Evolutionary conservation across 2,797 vertebrate species (phyloP).

Genomic region (Cossypha dichroa): DNA sequence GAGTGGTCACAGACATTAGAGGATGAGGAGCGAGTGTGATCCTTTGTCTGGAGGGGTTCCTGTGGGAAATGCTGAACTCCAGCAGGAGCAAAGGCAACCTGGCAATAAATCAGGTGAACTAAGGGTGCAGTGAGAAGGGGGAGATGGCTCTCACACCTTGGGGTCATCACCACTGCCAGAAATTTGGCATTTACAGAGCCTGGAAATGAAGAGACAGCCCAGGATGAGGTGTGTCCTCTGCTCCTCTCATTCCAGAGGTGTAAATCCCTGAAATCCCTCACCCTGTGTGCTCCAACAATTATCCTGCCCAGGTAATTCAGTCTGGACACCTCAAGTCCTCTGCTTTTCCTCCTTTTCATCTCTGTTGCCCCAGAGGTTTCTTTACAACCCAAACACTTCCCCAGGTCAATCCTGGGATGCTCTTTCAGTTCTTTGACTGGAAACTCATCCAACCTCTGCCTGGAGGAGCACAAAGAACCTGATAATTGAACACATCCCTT

Average conservation of each 20-base stretch:
- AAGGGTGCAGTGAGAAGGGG: accelerated
- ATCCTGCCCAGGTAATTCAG: background rate
- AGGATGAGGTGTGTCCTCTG: background rate
- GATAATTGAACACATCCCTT: background rate
- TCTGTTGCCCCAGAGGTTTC: background rate
- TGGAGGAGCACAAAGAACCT: background rate
- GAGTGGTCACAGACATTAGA: background rate
- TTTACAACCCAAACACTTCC: background rate
- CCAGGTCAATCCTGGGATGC: background rate
- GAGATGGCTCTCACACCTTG: background rate
- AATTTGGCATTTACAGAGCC: background rate
- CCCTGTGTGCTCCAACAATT: accelerated
- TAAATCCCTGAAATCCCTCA: background rate
- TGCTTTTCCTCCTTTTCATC: background rate
- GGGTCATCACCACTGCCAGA: background rate
- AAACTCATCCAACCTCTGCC: background rate
- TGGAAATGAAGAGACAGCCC: background rate
- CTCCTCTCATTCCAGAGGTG: no score
- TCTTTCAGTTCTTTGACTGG: background rate
- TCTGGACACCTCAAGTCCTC: background rate
- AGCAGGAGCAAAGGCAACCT: no score
- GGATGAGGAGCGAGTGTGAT: background rate
- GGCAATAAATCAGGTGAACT: background rate
- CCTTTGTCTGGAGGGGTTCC: background rate
- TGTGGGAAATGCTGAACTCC: background rate